These are phyloP conservation scores for Aphelocoma coerulescens DNA, from an alignment of 2,113 vertebrate species.

Conservation along the genomic window DNA sequence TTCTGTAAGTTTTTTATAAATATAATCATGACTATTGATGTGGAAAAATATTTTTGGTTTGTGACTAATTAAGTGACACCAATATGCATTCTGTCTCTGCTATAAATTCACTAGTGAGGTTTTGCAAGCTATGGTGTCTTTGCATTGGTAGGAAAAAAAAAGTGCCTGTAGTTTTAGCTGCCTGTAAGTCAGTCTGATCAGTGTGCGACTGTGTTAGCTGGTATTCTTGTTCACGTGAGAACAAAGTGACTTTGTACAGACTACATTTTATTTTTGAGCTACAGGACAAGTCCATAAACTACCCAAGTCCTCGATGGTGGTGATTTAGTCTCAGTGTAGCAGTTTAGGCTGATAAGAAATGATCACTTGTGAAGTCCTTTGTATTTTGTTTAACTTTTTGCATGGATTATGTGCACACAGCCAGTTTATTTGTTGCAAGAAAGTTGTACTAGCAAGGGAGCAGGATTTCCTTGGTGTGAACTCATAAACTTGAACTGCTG, in stretches of 20 bases:
- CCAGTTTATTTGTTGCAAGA: not conserved
- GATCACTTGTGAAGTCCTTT: not conserved
- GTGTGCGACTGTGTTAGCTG: not conserved
- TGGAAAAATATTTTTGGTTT: not conserved
- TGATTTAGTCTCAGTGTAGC: not conserved
- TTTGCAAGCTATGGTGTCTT: not conserved
- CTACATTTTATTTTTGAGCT: not conserved
- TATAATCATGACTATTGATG: not conserved
- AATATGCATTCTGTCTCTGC: not conserved
- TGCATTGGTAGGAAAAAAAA: not conserved
- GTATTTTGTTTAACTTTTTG: not conserved
- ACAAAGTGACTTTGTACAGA: not conserved
- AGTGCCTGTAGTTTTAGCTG: not conserved
- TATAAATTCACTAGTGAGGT: not conserved
- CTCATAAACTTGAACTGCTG: not conserved
- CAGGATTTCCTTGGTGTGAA: not conserved
- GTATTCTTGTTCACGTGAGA: not conserved
- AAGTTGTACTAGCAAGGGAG: not conserved
- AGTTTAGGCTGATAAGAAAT: not conserved
- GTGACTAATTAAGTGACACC: not conserved
- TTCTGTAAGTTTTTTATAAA: not conserved
- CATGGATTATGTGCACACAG: not conserved
- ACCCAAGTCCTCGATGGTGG: accelerated
- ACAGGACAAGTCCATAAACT: not conserved
- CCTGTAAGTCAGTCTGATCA: not conserved